Percentiles rank a stretch among this genome's conserved stretches.
phyloP scores from a whole-genome alignment of 2,113 vertebrate genomes.

The Falcunculus frontatus region DNA sequence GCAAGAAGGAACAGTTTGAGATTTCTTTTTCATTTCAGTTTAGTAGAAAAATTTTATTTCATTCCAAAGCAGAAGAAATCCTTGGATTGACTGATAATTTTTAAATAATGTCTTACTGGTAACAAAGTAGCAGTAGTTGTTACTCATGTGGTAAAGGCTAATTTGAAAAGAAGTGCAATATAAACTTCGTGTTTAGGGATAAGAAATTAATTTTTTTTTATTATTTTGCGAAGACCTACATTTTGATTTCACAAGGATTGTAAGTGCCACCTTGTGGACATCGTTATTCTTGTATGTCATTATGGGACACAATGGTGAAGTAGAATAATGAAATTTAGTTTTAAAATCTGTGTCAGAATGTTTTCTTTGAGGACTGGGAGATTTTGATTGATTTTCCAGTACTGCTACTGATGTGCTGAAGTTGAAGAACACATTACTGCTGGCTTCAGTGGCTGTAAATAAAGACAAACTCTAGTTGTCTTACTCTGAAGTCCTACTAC shows the following conservation, averaged over 20 bases:
- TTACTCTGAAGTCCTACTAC: neutral
- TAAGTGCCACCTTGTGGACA: conserved; percentile 67
- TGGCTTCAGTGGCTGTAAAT: neutral
- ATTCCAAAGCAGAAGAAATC: neutral
- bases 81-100: neutral
- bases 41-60: neutral
- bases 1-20: neutral
- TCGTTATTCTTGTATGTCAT: neutral
- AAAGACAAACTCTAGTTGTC: neutral
- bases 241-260: neutral
- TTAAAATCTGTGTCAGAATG: neutral
- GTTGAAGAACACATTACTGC: neutral
- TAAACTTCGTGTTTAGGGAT: neutral
- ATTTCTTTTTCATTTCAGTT: neutral
- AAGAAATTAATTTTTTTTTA: neutral
- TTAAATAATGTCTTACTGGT: neutral
- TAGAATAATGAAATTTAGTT: neutral
- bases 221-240: neutral
- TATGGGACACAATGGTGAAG: neutral
- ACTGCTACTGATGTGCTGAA: neutral
- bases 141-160: neutral
- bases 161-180: neutral
- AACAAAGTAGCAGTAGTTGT: neutral
- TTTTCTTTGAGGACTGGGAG: neutral
- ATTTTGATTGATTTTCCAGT: neutral